A percentile compares a stretch with the other conserved stretches of the same genome.
These are phyloP conservation scores for Periparus ater DNA, from an alignment of 2,797 vertebrate genomes.

Conservation along the genomic window DNA sequence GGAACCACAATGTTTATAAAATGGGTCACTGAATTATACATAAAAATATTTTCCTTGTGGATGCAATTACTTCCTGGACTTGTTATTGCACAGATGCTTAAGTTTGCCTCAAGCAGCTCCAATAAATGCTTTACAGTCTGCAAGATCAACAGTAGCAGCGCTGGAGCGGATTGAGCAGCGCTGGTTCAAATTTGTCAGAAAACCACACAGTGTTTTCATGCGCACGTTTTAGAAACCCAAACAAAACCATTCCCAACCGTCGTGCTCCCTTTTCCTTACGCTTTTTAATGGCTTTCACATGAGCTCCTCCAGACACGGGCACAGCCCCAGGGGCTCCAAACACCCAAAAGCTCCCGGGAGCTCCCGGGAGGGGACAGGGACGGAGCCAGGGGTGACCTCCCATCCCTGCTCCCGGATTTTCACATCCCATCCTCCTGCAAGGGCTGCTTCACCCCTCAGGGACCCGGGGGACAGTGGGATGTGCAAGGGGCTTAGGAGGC, in stretches of 20 bases:
- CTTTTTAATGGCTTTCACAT: constrained; percentile 12
- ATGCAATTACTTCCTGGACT: constrained; percentile 62
- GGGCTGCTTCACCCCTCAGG: not conserved
- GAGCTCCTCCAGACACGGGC: not conserved
- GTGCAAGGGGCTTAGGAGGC: not conserved
- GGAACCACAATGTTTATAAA: constrained; percentile 61
- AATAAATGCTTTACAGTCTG: constrained; percentile 51
- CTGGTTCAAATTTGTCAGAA: constrained; percentile 70
- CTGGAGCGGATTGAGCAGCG: constrained; percentile 54
- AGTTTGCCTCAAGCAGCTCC: constrained; percentile 24
- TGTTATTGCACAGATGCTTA: constrained; percentile 48
- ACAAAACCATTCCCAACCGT: not conserved
- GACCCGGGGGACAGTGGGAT: not conserved
- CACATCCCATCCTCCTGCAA: not conserved
- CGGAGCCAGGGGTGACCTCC: not conserved
- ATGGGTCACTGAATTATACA: constrained; percentile 63
- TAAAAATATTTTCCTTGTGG: constrained; percentile 66
- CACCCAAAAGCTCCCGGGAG: not conserved
- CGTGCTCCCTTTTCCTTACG: not conserved
- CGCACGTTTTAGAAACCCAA: constrained; percentile 32
- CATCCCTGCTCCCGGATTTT: not conserved
- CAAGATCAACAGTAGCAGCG: constrained; percentile 49
- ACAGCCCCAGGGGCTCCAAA: not conserved
- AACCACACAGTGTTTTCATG: constrained; percentile 55
- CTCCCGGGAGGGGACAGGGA: rapidly evolving